Evolutionary conservation across 1,140 invertebrate genomes (phyloP), one percentile per base, ranked within the genome.

Genomic region (Papilio polyxenes): DNA sequence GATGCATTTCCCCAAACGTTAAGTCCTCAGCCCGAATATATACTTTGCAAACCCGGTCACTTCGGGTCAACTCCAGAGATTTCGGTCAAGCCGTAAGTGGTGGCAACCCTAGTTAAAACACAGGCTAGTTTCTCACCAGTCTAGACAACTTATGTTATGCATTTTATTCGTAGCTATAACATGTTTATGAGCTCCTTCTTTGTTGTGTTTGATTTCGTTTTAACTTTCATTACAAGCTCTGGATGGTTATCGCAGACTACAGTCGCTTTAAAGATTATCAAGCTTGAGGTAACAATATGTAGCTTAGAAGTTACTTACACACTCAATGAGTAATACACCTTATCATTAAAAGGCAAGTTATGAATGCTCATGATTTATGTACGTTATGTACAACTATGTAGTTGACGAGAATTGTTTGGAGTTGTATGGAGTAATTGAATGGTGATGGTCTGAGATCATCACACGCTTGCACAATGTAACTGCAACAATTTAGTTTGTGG

Each of bases 101-200:
- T 51, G 49, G 13, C 56, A 59, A 59, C 56, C 56, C 56, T 59
- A 59, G 56, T 17, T 59, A 8, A 8, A 59, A 20, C 56, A 59
- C 51, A 53, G n/a, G 75, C 75, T 51, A n/a, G 75, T 76, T 51
- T 51, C 75, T 49, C 40, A 49, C 48, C 3, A 53, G 75, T 77
- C 75, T 77, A 77, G 75, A 77, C 75, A 72, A 72, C 23, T 72
- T 31, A 72, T 37, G 65, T 75, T 23, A 75, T 75, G 44, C 37
- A 49, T 48, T 75, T 75, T 75, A 75, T 49, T 15, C 7, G 13
- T 40, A 40, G 11, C 17, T 48, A 49, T 75, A 37, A n/a, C 74
- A 48, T 75, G 74, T 75, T 75, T 44, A 75, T 49, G 74, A 75
- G 40, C 74, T 75, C 65, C 65, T 72, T 72, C 31, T 17, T 7